Percentiles rank a stretch among this genome's conserved stretches.
Evolutionary conservation across 2,797 vertebrate species (phyloP).

Genomic region (Jordanella pulchra): DNA sequence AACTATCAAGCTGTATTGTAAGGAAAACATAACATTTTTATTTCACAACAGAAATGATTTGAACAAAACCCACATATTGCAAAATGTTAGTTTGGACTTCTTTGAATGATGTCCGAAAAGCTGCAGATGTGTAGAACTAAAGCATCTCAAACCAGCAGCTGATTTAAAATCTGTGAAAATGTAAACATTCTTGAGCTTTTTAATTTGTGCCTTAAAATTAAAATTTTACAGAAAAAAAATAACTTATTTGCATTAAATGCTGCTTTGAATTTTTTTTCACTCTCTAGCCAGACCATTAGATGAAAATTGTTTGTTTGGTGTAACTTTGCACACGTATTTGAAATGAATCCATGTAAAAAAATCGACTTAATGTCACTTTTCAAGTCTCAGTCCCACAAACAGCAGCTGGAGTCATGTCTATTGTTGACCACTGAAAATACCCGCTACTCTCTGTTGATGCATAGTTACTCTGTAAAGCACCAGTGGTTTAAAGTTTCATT

Average conservation of each 20-base stretch:
- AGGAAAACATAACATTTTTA: background rate
- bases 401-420: background rate
- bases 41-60: background rate
- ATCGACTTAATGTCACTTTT: background rate
- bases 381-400: background rate
- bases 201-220: background rate
- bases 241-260: background rate
- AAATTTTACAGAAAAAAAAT: background rate
- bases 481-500: background rate
- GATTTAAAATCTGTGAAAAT: too few relatives aligned
- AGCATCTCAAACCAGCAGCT: background rate
- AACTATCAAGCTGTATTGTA: background rate
- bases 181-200: background rate
- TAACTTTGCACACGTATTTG: background rate
- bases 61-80: background rate
- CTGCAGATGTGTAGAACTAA: background rate
- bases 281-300: too few relatives aligned
- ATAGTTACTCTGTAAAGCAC: background rate
- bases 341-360: background rate
- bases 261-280: too few relatives aligned
- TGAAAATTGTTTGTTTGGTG: background rate
- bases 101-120: background rate
- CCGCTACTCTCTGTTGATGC: background rate
- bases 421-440: background rate
- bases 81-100: background rate